Conservation (phyloP, 35 echinoderm and acorn worm species). For the Anneissia japonica region DNA sequence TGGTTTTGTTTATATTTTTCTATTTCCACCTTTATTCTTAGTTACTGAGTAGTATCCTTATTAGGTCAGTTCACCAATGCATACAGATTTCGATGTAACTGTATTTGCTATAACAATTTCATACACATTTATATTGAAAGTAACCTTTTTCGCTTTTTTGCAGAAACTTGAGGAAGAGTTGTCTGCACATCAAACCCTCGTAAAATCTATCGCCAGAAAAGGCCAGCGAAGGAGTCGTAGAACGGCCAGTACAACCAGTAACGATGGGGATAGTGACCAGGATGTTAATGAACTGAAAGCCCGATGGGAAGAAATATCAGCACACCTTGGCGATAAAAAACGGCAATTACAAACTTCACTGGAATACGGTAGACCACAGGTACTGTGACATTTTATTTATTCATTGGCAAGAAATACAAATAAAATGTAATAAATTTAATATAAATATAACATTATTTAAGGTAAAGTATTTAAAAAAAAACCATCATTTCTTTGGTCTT, state of each 20-base stretch:
- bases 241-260: neutral
- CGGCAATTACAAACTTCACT: constrained; percentile 67
- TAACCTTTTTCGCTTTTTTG: neutral
- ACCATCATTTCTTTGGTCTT: too few relatives aligned
- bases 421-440: neutral
- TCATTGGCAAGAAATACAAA: neutral
- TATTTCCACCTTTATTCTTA: too few relatives aligned
- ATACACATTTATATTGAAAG: neutral
- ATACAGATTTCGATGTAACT: too few relatives aligned
- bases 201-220: constrained; percentile 75
- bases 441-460: neutral
- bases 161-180: constrained; percentile 98
- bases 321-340: constrained; percentile 78
- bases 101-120: neutral
- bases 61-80: too few relatives aligned
- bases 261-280: constrained; percentile 31
- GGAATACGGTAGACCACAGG: constrained; percentile 84
- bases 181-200: constrained; percentile 80
- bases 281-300: constrained; percentile 58
- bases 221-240: constrained; percentile 39
- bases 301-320: constrained; percentile 76
- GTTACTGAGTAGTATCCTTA: too few relatives aligned
- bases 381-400: constrained; percentile 21
- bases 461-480: neutral
- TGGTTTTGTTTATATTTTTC: too few relatives aligned